phyloP scores from a whole-genome alignment of 2,888 invertebrate species.

The Platycnemis pennipes region DNA sequence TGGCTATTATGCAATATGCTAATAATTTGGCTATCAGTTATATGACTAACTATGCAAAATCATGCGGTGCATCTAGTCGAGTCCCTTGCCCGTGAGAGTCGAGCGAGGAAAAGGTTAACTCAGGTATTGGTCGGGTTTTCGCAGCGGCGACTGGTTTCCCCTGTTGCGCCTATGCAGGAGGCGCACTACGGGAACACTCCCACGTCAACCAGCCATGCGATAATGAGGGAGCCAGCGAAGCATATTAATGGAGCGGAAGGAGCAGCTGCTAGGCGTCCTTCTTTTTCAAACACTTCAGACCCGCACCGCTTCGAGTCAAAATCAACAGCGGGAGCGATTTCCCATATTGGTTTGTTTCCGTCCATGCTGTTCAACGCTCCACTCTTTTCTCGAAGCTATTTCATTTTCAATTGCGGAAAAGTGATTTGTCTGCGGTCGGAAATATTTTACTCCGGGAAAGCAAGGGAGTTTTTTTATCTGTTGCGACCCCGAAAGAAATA shows the following conservation, averaged over 20 bases:
- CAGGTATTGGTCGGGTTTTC: neutral
- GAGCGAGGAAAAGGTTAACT: neutral
- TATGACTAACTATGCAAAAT: too few relatives aligned
- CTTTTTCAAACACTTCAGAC: neutral
- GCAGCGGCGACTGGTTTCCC: neutral
- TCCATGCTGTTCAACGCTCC: neutral
- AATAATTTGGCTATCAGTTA: too few relatives aligned
- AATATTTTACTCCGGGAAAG: too few relatives aligned
- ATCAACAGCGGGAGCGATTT: neutral
- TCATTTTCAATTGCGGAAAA: too few relatives aligned
- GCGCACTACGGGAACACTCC: conserved; percentile 34
- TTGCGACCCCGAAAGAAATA: too few relatives aligned
- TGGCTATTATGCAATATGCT: too few relatives aligned
- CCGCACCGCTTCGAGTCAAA: neutral
- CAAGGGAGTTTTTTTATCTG: too few relatives aligned
- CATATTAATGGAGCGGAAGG: neutral
- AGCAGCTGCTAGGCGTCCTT: neutral
- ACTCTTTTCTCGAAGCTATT: neutral
- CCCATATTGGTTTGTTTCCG: neutral
- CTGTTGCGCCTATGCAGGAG: neutral
- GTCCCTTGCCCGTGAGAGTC: too few relatives aligned
- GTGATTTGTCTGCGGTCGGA: too few relatives aligned
- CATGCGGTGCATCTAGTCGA: too few relatives aligned
- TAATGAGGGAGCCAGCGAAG: conserved; percentile 41
- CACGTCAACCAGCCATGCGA: conserved; percentile 52